A percentile compares a stretch with the other conserved stretches of the same genome.
Evolutionary conservation across 2,888 invertebrate species (phyloP).

Genomic region (Tiphia femorata): DNA sequence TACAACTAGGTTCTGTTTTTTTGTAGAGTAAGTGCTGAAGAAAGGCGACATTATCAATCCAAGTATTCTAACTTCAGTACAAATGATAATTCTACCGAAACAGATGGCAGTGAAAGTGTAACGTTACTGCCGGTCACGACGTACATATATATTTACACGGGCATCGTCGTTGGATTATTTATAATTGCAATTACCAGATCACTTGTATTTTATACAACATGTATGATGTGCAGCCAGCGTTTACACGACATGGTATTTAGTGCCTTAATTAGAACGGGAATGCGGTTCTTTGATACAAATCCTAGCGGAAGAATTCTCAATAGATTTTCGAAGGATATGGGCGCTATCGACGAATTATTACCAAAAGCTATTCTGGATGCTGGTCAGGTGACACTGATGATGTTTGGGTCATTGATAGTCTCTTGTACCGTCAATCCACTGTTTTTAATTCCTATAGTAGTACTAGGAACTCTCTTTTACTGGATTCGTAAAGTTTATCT

Average conservation of each 20-base stretch:
- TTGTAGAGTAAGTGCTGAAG: slow-evolving; percentile 75
- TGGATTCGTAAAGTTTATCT: slow-evolving; percentile 76
- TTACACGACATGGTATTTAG: slow-evolving; percentile 73
- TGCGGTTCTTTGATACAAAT: slow-evolving; percentile 87
- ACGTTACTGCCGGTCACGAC: slow-evolving; percentile 54
- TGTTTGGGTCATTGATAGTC: slow-evolving; percentile 74
- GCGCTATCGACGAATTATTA: slow-evolving; percentile 79
- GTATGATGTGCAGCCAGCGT: slow-evolving; percentile 70
- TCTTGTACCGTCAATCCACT: slow-evolving; percentile 75
- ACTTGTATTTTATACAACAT: slow-evolving; percentile 68
- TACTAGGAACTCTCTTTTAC: slow-evolving; percentile 73
- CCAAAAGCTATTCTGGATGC: slow-evolving; percentile 78
- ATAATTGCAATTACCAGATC: slow-evolving; percentile 69
- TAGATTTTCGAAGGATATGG: slow-evolving; percentile 87
- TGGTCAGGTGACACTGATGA: slow-evolving; percentile 67
- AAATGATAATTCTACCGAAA: not conserved
- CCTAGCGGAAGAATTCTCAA: slow-evolving; percentile 85
- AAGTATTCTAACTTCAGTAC: slow-evolving; percentile 5
- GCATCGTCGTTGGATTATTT: slow-evolving; percentile 69
- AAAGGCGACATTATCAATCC: slow-evolving; percentile 46
- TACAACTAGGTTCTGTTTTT: no score
- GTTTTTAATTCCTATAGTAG: slow-evolving; percentile 73
- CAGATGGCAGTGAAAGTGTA: no score
- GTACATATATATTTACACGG: slow-evolving; percentile 76
- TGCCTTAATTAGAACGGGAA: slow-evolving; percentile 71